phyloP scores from a whole-genome alignment of 2,113 vertebrate species.

The Rhipidura dahli region DNA sequence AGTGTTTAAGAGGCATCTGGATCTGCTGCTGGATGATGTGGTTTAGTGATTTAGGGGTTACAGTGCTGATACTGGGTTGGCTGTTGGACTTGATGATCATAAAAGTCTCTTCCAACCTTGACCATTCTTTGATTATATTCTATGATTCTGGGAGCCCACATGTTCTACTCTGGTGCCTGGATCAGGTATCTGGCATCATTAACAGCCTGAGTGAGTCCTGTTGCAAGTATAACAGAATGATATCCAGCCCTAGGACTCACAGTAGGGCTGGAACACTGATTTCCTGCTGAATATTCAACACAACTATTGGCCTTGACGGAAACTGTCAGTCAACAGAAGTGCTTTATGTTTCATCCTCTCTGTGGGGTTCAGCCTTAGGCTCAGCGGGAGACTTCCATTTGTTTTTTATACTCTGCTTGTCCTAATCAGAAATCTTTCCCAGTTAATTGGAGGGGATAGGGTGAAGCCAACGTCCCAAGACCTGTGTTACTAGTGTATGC shows the following conservation, averaged over 20 bases:
- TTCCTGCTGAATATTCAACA: neutral
- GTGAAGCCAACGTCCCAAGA: neutral
- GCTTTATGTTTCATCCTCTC: neutral
- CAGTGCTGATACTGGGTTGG: neutral
- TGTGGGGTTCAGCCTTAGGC: rapidly evolving
- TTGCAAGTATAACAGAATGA: neutral
- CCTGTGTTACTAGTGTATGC: neutral
- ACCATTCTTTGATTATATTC: neutral
- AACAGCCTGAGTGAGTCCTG: neutral
- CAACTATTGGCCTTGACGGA: neutral
- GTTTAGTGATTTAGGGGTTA: neutral
- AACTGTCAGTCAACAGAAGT: neutral
- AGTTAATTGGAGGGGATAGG: neutral
- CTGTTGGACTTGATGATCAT: neutral
- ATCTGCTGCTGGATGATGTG: neutral
- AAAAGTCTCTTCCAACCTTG: neutral
- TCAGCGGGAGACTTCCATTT: neutral
- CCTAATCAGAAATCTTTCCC: neutral
- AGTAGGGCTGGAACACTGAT: neutral
- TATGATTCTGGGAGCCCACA: neutral
- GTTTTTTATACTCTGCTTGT: neutral
- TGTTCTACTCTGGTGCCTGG: neutral
- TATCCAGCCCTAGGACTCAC: neutral
- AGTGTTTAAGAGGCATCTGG: neutral
- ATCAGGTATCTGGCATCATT: neutral